Evolutionary conservation across 2,888 invertebrate genomes (phyloP).

Genomic region (Orthonychiurus folsomi): DNA sequence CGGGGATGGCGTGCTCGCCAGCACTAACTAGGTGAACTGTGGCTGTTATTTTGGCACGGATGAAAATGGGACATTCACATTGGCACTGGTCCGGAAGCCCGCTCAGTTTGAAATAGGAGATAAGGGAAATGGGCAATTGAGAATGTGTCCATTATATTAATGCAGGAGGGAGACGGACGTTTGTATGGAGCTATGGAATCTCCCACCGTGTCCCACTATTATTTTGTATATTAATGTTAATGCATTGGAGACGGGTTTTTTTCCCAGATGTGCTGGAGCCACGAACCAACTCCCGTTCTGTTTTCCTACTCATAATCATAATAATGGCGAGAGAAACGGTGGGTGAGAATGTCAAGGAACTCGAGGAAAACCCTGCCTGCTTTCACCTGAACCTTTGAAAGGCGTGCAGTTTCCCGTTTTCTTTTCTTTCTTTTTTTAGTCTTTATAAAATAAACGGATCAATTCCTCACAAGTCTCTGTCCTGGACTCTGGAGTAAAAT

Average conservation of each 20-base stretch:
- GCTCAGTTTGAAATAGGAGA: not conserved
- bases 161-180: not conserved
- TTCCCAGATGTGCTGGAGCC: not conserved
- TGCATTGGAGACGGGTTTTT: not conserved
- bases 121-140: constrained; percentile 1
- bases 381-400: too few relatives aligned
- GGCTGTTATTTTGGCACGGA: constrained; percentile 1
- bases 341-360: too few relatives aligned
- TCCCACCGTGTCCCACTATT: too few relatives aligned
- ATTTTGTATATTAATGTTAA: not conserved
- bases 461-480: not conserved
- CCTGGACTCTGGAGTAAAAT: not conserved
- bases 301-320: not conserved
- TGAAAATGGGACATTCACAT: too few relatives aligned
- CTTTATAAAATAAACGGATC: not conserved
- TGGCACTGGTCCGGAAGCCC: not conserved
- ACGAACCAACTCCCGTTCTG: not conserved
- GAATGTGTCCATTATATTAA: constrained; percentile 1
- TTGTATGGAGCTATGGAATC: too few relatives aligned
- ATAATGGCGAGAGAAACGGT: not conserved
- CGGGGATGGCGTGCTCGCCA: too few relatives aligned
- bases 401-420: not conserved
- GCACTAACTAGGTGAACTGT: too few relatives aligned
- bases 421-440: not conserved
- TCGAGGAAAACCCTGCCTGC: too few relatives aligned